Evolutionary conservation across 1,140 invertebrate species (phyloP), one percentile per base, ranked within the genome.

Genomic region (Hermetia illucens): DNA sequence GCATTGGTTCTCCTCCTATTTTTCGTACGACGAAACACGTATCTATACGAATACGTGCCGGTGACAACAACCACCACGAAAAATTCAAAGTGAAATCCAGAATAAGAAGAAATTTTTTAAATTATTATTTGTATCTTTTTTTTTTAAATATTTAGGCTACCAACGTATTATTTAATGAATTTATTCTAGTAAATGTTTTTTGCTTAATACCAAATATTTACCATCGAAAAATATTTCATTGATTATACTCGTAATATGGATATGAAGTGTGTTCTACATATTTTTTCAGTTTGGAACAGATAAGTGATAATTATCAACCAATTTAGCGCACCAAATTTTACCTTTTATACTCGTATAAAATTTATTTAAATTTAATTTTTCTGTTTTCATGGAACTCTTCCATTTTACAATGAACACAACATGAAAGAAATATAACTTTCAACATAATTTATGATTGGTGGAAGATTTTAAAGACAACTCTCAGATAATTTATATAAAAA

Each of bases 361-460:
- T 27, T 27, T 9, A 27, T 27, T 27, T 9, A 9, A 27, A 27
- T 27, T 27, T 27, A 13, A 27, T 27, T 27, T 27, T 27, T 9
- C 13, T 27, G 13, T 27, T 27, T 27, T 27, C 13, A 27, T 27
- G 24, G 24, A 27, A 27, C 8, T 27, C 8, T 13, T 27, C 24
- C 24, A 9, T 27, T 27, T 27, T 13, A 9, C 13, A 9, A 9
- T 13, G 24, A 27, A 27, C 24, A 13, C 13, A 27, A 27, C 24
- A 27, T 9, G 13, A 27, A 9, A 33, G 32, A 32, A 5, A 17
- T 13, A 32, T 15, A 6, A 32, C 5, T 12, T 17, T 12, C 40
- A 36, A 41, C 29, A 18, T 20, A 35, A 35, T 17, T 5, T 13
- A 32, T 32, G 5, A 32, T 6, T 32, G 5, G 30, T 32, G 30